Percentiles rank a stretch among this genome's conserved stretches.
These are phyloP conservation scores for Penelope pileata DNA, from an alignment of 2,113 vertebrate genomes.

Conservation along the genomic window DNA sequence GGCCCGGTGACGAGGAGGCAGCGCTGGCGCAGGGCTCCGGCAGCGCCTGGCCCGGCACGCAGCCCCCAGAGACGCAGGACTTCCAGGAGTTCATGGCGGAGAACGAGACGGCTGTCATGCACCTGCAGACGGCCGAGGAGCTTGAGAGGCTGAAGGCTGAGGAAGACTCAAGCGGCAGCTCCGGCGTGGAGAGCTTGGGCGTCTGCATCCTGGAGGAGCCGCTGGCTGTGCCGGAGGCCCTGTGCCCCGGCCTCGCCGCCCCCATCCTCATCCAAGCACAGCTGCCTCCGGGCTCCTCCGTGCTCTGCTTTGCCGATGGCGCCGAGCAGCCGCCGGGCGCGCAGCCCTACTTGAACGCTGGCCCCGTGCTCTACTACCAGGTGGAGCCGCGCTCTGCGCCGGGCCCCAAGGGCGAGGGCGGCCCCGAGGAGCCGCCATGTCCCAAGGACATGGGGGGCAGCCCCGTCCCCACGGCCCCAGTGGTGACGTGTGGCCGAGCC, in stretches of 20 bases:
- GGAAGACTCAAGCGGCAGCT: constrained; percentile 81
- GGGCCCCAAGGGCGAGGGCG: constrained; percentile 53
- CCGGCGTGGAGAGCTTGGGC: constrained; percentile 75
- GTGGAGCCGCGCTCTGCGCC: constrained; percentile 76
- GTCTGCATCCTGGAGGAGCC: constrained; percentile 85
- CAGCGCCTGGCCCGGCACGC: constrained; percentile 57
- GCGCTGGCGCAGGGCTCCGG: constrained; percentile 51
- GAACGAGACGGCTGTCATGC: constrained; percentile 91
- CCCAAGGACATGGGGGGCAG: too few relatives aligned
- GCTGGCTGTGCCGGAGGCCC: constrained; percentile 66
- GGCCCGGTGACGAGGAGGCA: constrained; percentile 48
- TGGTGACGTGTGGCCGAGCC: constrained; percentile 61
- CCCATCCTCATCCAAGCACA: constrained; percentile 87
- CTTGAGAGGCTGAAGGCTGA: constrained; percentile 88
- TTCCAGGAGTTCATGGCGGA: constrained; percentile 84
- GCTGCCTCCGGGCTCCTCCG: constrained; percentile 84
- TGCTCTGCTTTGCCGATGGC: constrained; percentile 88
- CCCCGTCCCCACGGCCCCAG: constrained; percentile 18
- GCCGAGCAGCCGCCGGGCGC: constrained; percentile 60
- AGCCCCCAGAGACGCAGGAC: constrained; percentile 78
- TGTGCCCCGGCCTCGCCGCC: constrained; percentile 68
- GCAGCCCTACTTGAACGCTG: constrained; percentile 80
- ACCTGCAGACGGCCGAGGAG: constrained; percentile 94
- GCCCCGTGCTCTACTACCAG: constrained; percentile 87
- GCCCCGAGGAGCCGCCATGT: not conserved